These are phyloP conservation scores for Amblyjoppa proteus DNA, from an alignment of 2,888 invertebrate species.

Conservation along the genomic window DNA sequence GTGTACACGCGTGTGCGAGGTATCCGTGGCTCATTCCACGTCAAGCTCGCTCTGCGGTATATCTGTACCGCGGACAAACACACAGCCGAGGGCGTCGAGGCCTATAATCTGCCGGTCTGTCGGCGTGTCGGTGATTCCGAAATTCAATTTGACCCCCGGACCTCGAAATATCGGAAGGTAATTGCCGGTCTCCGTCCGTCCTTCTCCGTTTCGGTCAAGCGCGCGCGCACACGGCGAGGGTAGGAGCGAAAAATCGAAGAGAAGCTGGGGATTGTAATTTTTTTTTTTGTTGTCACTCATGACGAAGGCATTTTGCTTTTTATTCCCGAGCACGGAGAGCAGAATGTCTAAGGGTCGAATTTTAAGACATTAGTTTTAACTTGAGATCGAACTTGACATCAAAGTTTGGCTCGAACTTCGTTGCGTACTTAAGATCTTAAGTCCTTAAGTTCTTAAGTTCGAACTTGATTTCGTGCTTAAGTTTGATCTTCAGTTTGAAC, in stretches of 20 bases:
- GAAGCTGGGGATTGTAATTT: constrained; percentile 10
- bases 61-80: constrained; percentile 20
- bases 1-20: constrained; percentile 32
- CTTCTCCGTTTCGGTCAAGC: background rate
- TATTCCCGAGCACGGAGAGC: background rate
- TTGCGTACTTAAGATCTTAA: too few species aligned
- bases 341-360: background rate
- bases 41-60: background rate
- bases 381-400: background rate
- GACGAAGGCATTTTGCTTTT: background rate
- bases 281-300: background rate
- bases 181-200: constrained; percentile 42
- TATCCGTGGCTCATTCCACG: background rate
- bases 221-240: background rate
- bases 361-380: background rate
- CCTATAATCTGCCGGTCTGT: constrained; percentile 56
- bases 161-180: constrained; percentile 60
- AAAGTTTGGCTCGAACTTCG: too few species aligned
- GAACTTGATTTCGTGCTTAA: too few species aligned
- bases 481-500: too few species aligned
- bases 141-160: constrained; percentile 53
- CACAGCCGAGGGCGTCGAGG: constrained; percentile 27
- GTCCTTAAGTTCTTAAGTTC: too few species aligned
- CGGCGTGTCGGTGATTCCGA: constrained; percentile 59
- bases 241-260: constrained; percentile 13